Conservation (phyloP, 2,888 invertebrate species). For the Drosophila kambysellisi region DNA sequence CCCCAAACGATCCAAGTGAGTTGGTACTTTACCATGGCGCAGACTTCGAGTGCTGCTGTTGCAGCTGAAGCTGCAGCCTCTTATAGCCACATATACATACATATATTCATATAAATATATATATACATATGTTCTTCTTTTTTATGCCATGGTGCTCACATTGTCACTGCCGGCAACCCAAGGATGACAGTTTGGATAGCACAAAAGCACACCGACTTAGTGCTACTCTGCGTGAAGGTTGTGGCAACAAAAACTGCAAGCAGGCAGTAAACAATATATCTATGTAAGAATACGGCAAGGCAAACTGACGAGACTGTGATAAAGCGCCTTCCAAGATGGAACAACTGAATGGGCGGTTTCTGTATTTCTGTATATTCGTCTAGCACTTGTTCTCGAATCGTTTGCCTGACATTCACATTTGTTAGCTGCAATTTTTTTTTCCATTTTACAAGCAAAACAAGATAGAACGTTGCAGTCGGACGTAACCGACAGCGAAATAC, state of each 20-base stretch:
- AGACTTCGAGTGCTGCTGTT: conserved; percentile 49
- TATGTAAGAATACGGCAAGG: conserved; percentile 21
- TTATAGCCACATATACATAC: no score
- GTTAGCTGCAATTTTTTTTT: conserved; percentile 20
- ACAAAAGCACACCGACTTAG: conserved; percentile 51
- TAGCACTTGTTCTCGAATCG: conserved; percentile 27
- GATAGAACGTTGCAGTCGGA: no score
- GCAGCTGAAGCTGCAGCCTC: conserved; percentile 49
- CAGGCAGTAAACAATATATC: conserved; percentile 55
- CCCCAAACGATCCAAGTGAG: conserved; percentile 48
- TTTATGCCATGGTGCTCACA: conserved; percentile 29
- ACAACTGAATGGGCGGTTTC: conserved; percentile 11
- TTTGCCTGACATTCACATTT: conserved; percentile 39
- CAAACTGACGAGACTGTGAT: conserved; percentile 52
- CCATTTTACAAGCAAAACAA: conserved; percentile 5
- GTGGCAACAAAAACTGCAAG: conserved; percentile 56
- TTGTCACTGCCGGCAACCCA: conserved; percentile 54
- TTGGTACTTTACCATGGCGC: conserved; percentile 47
- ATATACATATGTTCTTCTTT: neutral
- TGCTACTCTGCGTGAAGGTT: conserved; percentile 41
- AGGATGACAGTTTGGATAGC: conserved; percentile 71
- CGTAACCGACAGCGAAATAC: no score
- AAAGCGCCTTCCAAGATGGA: conserved; percentile 40
- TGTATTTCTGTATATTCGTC: conserved; percentile 51
- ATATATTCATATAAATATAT: neutral